These are phyloP conservation scores for Ischnura elegans DNA, from an alignment of 2,888 invertebrate species.

Conservation along the genomic window DNA sequence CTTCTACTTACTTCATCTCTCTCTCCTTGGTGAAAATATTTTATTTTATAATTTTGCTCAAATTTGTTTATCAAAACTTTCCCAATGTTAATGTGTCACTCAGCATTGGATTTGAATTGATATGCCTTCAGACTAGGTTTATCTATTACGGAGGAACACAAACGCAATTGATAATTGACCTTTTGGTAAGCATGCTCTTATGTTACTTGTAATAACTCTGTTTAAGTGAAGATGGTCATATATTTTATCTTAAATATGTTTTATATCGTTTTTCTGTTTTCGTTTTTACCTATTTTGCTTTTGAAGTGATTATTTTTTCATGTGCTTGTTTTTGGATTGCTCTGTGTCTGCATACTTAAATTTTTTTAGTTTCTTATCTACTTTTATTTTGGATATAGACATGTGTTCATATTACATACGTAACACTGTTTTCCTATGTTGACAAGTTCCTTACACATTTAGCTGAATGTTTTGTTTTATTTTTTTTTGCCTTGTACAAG, in stretches of 20 bases:
- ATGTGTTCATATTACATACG: neutral
- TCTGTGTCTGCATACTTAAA: conserved; percentile 25
- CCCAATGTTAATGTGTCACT: neutral
- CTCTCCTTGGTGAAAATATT: neutral
- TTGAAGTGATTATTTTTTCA: conserved; percentile 1
- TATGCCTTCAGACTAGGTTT: neutral
- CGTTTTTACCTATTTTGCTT: neutral
- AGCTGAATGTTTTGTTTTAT: conserved; percentile 25
- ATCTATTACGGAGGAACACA: neutral
- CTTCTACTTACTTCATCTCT: neutral
- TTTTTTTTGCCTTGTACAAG: conserved; percentile 18
- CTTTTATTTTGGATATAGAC: conserved; percentile 23
- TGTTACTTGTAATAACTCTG: neutral
- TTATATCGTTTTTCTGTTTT: neutral
- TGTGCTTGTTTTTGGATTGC: conserved; percentile 38
- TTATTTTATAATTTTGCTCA: neutral
- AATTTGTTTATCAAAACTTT: neutral
- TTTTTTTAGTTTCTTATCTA: neutral
- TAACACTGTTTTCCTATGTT: conserved; percentile 32
- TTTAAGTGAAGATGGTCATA: neutral
- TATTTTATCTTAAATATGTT: neutral
- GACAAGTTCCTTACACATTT: conserved; percentile 26
- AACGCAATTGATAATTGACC: neutral
- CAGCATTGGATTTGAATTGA: neutral
- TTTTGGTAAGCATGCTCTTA: conserved; percentile 31